These are phyloP conservation scores for Cacatua alba DNA, from an alignment of 2,113 vertebrate species.

Conservation along the genomic window DNA sequence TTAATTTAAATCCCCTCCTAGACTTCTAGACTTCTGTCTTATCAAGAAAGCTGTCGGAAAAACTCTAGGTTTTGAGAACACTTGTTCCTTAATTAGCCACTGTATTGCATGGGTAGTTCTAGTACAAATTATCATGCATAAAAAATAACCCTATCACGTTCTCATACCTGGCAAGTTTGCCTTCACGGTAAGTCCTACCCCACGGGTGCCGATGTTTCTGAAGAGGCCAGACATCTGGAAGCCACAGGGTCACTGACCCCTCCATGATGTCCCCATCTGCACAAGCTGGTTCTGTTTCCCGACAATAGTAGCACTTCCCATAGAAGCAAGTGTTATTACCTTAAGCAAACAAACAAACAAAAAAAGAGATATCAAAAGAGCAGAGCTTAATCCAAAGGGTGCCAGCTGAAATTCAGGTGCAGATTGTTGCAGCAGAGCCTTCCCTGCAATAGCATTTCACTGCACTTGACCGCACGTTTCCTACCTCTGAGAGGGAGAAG, in stretches of 20 bases:
- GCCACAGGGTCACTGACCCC: constrained; percentile 93
- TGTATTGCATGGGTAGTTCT: not conserved
- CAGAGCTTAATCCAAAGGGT: not conserved
- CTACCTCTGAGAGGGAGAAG: not conserved
- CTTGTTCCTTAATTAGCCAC: not conserved
- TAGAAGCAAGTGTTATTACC: constrained; percentile 98
- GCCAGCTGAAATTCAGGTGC: not conserved
- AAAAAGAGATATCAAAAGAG: not conserved
- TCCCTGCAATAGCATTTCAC: not conserved
- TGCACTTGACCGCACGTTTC: not conserved
- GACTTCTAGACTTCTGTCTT: not conserved
- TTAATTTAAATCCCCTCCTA: not conserved
- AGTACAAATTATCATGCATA: not conserved
- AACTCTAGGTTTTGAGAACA: not conserved
- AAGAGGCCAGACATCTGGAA: constrained; percentile 96
- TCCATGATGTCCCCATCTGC: constrained; percentile 93
- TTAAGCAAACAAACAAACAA: constrained; percentile 37
- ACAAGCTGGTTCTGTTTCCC: constrained; percentile 95
- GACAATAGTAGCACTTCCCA: constrained; percentile 98
- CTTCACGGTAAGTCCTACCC: constrained; percentile 96
- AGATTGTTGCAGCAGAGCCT: not conserved
- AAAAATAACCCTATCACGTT: rapidly evolving
- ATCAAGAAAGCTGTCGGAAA: not conserved
- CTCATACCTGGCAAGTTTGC: constrained; percentile 92
- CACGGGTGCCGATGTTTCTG: constrained; percentile 97